These are phyloP conservation scores for Oxystoma pomonae DNA, from an alignment of 2,888 invertebrate genomes.

Conservation along the genomic window DNA sequence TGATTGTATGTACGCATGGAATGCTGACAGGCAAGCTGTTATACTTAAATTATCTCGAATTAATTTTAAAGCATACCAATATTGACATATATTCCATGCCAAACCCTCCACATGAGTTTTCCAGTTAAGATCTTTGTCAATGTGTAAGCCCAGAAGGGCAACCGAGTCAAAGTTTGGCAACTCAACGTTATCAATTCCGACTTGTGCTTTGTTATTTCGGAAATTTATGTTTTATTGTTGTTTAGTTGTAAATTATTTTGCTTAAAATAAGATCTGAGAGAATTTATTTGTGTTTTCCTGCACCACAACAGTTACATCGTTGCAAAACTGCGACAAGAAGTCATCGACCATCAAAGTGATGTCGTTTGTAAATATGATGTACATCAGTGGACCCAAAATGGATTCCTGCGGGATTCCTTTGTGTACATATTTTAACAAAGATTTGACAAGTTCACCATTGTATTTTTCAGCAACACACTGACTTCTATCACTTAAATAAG, in stretches of 20 bases:
- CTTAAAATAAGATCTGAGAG: neutral
- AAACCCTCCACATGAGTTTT: neutral
- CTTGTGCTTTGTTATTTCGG: neutral
- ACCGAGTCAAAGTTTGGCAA: neutral
- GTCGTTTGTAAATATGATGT: neutral
- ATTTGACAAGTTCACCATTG: neutral
- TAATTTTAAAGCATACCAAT: neutral
- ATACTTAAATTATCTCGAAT: no score
- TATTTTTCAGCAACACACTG: neutral
- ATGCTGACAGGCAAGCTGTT: no score
- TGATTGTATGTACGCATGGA: no score
- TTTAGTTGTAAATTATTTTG: neutral
- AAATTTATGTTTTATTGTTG: neutral
- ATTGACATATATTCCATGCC: neutral
- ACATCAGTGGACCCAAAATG: neutral
- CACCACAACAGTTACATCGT: neutral
- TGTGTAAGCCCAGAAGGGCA: neutral
- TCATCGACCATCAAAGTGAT: neutral
- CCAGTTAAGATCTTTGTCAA: neutral
- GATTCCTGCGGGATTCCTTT: neutral
- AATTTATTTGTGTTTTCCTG: neutral
- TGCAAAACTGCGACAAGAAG: neutral
- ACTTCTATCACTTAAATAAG: neutral
- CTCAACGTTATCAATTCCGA: neutral
- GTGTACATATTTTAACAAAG: neutral